These are phyloP conservation scores for Apamea monoglypha DNA, from an alignment of 2,888 invertebrate species.

Conservation along the genomic window DNA sequence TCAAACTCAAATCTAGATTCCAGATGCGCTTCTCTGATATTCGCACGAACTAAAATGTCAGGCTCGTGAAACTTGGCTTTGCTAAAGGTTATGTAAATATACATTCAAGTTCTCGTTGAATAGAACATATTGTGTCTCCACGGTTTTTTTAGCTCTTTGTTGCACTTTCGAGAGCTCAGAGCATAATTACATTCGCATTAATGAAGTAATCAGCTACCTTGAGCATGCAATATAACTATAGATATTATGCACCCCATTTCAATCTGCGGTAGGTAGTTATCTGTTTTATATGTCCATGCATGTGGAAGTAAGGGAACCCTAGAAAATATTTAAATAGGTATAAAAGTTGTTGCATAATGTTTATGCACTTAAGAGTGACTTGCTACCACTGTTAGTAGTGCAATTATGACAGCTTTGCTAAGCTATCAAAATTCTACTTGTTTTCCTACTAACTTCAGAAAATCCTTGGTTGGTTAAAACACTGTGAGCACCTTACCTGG, in stretches of 20 bases:
- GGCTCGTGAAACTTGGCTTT: slow-evolving; percentile 38
- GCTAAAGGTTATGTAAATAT: slow-evolving; percentile 32
- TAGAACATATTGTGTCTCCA: slow-evolving; percentile 18
- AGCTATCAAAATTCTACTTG: neutral
- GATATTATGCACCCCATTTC: slow-evolving; percentile 36
- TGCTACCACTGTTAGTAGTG: neutral
- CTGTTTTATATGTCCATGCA: slow-evolving; percentile 10
- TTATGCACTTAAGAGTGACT: neutral
- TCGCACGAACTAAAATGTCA: slow-evolving; percentile 22
- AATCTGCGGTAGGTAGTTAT: neutral
- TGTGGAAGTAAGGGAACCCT: neutral
- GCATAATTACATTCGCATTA: slow-evolving; percentile 41
- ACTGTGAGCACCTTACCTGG: slow-evolving; percentile 75
- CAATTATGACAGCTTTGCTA: neutral
- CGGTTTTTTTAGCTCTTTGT: slow-evolving; percentile 56
- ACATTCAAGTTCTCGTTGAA: slow-evolving; percentile 44
- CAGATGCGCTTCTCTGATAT: slow-evolving; percentile 1
- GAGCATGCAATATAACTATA: slow-evolving; percentile 32
- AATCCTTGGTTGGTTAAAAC: neutral
- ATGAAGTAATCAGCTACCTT: slow-evolving; percentile 42
- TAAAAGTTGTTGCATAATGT: neutral
- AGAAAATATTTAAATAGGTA: neutral
- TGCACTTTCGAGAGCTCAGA: slow-evolving; percentile 51
- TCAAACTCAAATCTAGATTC: slow-evolving; percentile 7
- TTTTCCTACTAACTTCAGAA: neutral